Evolutionary conservation across 2,888 invertebrate genomes (phyloP), one percentile per base, ranked within the genome.

Genomic region (Eumerus sabulonum): DNA sequence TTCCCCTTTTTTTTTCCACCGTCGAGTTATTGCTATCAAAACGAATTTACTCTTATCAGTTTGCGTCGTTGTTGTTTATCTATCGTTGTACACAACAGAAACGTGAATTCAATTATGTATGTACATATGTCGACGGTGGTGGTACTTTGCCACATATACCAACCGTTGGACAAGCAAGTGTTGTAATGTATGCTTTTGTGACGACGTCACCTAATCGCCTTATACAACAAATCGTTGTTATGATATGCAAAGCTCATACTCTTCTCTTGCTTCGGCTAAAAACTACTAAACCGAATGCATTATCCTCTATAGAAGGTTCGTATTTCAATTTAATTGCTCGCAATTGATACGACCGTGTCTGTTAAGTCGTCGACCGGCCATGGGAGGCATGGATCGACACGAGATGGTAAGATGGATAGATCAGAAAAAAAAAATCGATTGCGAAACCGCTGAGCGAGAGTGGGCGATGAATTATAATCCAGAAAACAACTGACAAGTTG

Each of bases 401-500:
- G 27, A 27, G 2, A 7, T 2, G 27, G 27, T 4, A 27, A 27
- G 27, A 27, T 27, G 27, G 27, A n/a, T n/a, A n/a, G n/a, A n/a
- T n/a, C n/a, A n/a, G n/a, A n/a, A n/a, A 48, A 27, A 64, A 48
- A 57, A 48, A 64, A 71, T 35, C 27, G 51, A 70, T 64, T 64
- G 19, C 35, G 44, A 44, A 76, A 54, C 51, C 13, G n/a, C n/a
- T n/a, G 27, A 48, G 12, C 44, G 35, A 2, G 27, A 38, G 45
- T 67, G 36, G 16, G 62, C 1, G 54, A 36, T 45, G 9, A 13
- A n/a, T 56, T 50, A 40, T 59, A 54, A 64, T 66, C 70, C 57
- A 54, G 57, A 48, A 38, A 27, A 16, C 45, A 47, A 12, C 45
- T 47, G 9, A 27, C 40, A 19, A 63, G 42, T 63, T 45, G 54